Evolutionary conservation across 2,888 invertebrate genomes (phyloP).

Genomic region (Keiferia lycopersicella): DNA sequence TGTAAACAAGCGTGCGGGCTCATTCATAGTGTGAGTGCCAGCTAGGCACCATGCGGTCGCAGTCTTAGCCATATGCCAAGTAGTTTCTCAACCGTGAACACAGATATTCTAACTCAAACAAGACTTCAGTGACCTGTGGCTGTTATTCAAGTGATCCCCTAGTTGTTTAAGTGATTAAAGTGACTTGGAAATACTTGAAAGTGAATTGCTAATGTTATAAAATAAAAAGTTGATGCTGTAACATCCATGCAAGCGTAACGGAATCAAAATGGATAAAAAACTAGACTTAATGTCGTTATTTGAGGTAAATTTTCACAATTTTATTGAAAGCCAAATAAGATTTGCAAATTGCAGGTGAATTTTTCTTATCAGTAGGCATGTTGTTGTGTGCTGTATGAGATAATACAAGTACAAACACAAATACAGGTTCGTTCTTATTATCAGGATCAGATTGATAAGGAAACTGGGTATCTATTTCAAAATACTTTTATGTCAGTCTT

Average conservation of each 20-base stretch:
- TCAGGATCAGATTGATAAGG: slow-evolving; percentile 2
- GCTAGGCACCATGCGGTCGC: slow-evolving; percentile 78
- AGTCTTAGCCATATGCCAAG: slow-evolving; percentile 66
- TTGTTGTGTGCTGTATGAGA: slow-evolving; percentile 16
- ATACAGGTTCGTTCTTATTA: slow-evolving; percentile 1
- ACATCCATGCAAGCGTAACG: slow-evolving; percentile 51
- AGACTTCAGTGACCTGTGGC: slow-evolving; percentile 39
- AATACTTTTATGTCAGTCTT: background rate
- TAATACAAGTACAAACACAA: background rate
- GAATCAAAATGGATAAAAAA: slow-evolving; percentile 74
- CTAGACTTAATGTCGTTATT: slow-evolving; percentile 74
- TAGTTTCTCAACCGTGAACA: slow-evolving; percentile 45
- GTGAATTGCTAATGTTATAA: slow-evolving; percentile 55
- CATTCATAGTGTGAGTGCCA: slow-evolving; percentile 55
- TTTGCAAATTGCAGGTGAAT: background rate
- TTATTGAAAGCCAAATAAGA: background rate
- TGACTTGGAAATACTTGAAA: slow-evolving; percentile 36
- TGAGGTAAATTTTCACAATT: slow-evolving; percentile 61
- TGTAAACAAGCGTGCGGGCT: slow-evolving; percentile 59
- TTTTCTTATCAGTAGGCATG: slow-evolving; percentile 18
- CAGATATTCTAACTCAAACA: slow-evolving; percentile 35
- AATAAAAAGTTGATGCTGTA: slow-evolving; percentile 52
- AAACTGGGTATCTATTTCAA: slow-evolving; percentile 5
- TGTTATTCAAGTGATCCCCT: slow-evolving; percentile 42
- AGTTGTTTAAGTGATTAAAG: slow-evolving; percentile 40